These are phyloP conservation scores for Melanotaenia nigrans DNA, from an alignment of 2,797 vertebrate species.

Conservation along the genomic window DNA sequence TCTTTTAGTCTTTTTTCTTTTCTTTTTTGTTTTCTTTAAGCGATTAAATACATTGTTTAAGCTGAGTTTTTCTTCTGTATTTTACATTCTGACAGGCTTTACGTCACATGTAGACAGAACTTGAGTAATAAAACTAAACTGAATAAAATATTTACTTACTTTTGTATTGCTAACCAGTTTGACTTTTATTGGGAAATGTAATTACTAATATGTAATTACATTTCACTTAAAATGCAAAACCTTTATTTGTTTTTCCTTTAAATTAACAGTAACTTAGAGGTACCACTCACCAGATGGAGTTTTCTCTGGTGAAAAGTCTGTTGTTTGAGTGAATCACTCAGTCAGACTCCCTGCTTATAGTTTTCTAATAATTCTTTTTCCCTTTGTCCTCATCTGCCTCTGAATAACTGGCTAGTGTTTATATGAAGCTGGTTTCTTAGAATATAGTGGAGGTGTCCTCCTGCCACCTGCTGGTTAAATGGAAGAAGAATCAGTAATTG, in stretches of 20 bases:
- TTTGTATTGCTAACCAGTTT: neutral
- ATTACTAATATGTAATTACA: neutral
- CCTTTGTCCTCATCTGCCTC: neutral
- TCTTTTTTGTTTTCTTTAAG: too few relatives aligned
- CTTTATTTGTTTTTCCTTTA: neutral
- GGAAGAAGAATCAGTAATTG: neutral
- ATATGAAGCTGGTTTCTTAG: neutral
- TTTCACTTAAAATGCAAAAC: neutral
- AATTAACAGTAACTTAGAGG: neutral
- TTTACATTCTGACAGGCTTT: neutral
- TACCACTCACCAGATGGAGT: neutral
- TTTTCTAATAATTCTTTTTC: neutral
- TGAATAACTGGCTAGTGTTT: neutral
- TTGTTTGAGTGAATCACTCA: too few relatives aligned
- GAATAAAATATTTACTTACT: neutral
- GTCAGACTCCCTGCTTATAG: neutral
- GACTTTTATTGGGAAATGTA: neutral
- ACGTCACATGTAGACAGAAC: neutral
- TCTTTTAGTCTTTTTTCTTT: neutral
- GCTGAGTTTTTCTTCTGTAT: neutral
- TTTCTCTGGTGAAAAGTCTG: too few relatives aligned
- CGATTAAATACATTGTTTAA: too few relatives aligned
- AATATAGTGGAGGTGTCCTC: neutral
- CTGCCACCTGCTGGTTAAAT: neutral
- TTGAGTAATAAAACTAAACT: neutral